Evolutionary conservation across 2,113 vertebrate species (phyloP), one percentile per base, ranked within the genome.

Genomic region (Agelaius tricolor): DNA sequence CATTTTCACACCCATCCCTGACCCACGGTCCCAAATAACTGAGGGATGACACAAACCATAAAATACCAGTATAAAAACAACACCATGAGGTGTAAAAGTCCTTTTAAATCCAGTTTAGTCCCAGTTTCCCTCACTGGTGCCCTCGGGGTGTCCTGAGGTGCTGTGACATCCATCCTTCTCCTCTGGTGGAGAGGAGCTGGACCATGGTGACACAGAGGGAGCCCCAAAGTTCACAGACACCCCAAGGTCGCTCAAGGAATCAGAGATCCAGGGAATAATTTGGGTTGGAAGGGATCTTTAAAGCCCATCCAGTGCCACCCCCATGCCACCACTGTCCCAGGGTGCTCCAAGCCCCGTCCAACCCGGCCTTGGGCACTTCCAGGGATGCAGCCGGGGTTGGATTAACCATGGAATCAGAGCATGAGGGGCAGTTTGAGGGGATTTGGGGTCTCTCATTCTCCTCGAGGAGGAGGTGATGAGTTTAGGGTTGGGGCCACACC

Each of bases 41-140:
- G 52, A 4, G 26, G 24, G 61, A 5, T 7, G 4, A 11, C 43
- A 17, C 8, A 49, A 2, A 21, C 52, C 52, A 7, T 15, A 3
- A 43, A 49, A 58, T 0, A 10, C 24, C 43, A 3, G 28, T 2
- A 0, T 2, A 7, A n/a, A 55, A 30, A 23, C 1, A 28, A 15
- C 1, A 0, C 43, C 3, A 1, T 0, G 9, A 57, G n/a, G 30
- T n/a, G n/a, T 49, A 0, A 7, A 24, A 11, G 14, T 4, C 2
- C 23, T 57, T 23, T 15, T 3, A 74, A 27, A 12, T 0, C 4
- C 23, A 1, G 2, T 11, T 58, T 2, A 18, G 21, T 12, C 41
- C 57, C 51, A 2, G 8, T 24, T 15, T 49, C 15, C 28, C 7
- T 6, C 6, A 21, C 0, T 12, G 58, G 9, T 2, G 13, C 20